Evolutionary conservation across 2,888 invertebrate species (phyloP), one percentile per base, ranked within the genome.

Genomic region (Aphidius colemani): DNA sequence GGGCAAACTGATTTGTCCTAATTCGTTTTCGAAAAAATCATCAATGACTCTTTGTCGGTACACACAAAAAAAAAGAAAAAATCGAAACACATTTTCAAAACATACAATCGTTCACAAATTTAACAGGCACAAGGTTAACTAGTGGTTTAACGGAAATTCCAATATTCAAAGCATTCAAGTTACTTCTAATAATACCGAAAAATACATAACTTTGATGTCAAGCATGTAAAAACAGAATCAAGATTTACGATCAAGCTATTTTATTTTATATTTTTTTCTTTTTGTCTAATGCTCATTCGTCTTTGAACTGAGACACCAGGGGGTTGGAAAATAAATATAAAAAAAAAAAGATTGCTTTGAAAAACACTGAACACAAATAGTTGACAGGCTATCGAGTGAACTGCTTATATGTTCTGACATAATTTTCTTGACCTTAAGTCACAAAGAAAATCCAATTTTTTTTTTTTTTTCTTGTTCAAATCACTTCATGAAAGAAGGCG

Each of bases 151-250:
- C 72, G 64, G 71, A 73, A 74, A 72, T 73, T 69, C 71, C 69
- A 64, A 69, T 66, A 68, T 67, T 69, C 67, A 69, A 70, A 73
- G 72, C 71, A 70, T 72, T 75, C 74, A 75, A 75, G 74, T 73
- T 73, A 70, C 70, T 68, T 71, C 75, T 76, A 77, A 78, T 78
- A 77, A 76, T 71, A 74, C 71, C 73, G 68, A 68, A 66, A 65
- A 70, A 18, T 18, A 18, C 5, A 76, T 71, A 69, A 71, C 67
- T 70, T 66, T 67, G 71, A 74, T 30, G 75, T 77, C 74, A 76
- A 78, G 78, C 75, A 76, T 75, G 77, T 73, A 78, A 79, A 79
- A 76, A 77, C 76, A 75, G 75, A 70, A 67, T 65, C 69, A 73
- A 77, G 78, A 79, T 79, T 79, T 79, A 79, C 74, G 74, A 69